phyloP scores from a whole-genome alignment of 2,888 invertebrate species.

The Andrena trimmerana region DNA sequence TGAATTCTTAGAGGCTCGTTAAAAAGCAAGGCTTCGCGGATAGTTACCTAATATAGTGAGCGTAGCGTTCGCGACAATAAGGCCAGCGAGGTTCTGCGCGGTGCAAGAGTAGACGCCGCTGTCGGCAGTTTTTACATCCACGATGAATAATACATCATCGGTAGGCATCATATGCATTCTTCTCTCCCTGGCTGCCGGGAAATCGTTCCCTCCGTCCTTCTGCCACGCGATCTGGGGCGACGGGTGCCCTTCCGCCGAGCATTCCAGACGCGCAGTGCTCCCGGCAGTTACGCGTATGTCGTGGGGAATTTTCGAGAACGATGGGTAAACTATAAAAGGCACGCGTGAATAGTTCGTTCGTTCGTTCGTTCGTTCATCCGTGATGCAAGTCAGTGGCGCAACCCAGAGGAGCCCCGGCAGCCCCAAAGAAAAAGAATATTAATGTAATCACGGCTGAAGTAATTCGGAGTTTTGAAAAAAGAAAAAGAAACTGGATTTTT shows the following conservation, averaged over 20 bases:
- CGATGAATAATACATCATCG: slow-evolving; percentile 96
- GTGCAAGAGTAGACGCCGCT: slow-evolving; percentile 97
- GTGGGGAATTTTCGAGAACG: slow-evolving; percentile 93
- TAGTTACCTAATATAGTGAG: slow-evolving; percentile 89
- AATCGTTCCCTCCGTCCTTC: slow-evolving; percentile 96
- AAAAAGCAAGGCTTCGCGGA: not conserved
- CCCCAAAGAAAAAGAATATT: no score
- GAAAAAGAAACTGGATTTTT: no score
- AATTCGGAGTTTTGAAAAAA: no score
- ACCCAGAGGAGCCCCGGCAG: no score
- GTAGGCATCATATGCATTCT: slow-evolving; percentile 96
- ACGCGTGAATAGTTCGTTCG: not conserved
- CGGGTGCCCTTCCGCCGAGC: slow-evolving; percentile 96
- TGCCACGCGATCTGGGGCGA: slow-evolving; percentile 95
- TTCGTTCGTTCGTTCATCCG: not conserved
- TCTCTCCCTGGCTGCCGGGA: slow-evolving; percentile 97
- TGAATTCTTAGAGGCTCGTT: not conserved
- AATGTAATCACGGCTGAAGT: no score
- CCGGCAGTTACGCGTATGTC: slow-evolving; percentile 95
- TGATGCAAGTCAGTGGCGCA: not conserved
- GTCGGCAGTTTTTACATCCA: slow-evolving; percentile 95
- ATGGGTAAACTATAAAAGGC: slow-evolving; percentile 90
- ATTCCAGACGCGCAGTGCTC: slow-evolving; percentile 94
- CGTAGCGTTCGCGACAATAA: slow-evolving; percentile 94
- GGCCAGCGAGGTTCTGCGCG: slow-evolving; percentile 95